phyloP scores from a whole-genome alignment of 2,797 vertebrate species.

The Manis crassicaudata region DNA sequence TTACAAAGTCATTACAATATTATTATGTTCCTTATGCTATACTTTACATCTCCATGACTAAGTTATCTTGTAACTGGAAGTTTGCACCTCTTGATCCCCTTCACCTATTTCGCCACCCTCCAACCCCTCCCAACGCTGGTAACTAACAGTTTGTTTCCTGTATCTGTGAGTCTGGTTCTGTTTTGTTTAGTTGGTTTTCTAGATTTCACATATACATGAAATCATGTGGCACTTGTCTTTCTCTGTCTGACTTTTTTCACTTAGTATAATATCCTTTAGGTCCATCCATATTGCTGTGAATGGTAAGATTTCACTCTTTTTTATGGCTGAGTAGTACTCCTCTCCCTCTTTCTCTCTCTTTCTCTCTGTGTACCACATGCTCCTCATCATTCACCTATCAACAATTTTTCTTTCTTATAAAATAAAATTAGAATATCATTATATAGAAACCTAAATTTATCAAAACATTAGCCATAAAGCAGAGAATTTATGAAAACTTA shows the following conservation, averaged over 20 bases:
- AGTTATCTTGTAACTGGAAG: neutral
- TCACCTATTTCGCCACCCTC: neutral
- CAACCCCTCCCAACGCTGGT: neutral
- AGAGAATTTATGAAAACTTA: slow-evolving; percentile 44
- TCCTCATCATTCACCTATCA: neutral
- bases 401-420: slow-evolving; percentile 49
- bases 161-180: neutral
- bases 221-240: neutral
- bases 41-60: neutral
- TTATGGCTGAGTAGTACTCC: neutral
- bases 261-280: neutral
- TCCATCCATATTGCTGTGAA: neutral
- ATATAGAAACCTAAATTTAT: slow-evolving; percentile 50
- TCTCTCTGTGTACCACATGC: neutral
- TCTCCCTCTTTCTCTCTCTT: too few species aligned
- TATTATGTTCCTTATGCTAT: neutral
- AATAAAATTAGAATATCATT: slow-evolving; percentile 57
- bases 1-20: neutral
- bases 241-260: neutral
- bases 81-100: neutral
- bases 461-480: slow-evolving; percentile 27
- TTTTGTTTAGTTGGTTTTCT: neutral
- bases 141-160: neutral
- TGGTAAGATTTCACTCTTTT: neutral
- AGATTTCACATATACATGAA: neutral